A percentile compares a stretch with the other conserved stretches of the same genome.
Evolutionary conservation across 2,888 invertebrate genomes (phyloP).

Genomic region (Epinotia bilunana): DNA sequence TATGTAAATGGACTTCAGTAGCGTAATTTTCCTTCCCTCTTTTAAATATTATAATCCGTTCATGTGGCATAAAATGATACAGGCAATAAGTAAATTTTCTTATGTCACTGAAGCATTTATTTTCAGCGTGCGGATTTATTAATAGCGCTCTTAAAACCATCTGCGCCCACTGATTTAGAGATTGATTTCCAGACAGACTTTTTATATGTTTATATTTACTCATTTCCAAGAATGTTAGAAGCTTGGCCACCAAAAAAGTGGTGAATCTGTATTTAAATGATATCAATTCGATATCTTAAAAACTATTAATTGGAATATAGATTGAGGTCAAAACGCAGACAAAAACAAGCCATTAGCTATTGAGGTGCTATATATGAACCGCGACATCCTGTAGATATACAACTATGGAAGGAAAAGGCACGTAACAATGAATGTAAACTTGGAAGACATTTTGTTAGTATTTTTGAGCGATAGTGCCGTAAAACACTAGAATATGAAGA

Average conservation of each 20-base stretch:
- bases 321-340: too few species aligned
- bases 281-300: not conserved
- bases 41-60: not conserved
- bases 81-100: constrained; percentile 3
- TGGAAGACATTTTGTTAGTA: too few species aligned
- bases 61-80: not conserved
- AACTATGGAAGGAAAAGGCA: too few species aligned
- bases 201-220: constrained; percentile 18
- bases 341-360: too few species aligned
- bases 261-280: not conserved
- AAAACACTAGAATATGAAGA: too few species aligned
- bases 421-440: too few species aligned
- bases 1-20: too few species aligned
- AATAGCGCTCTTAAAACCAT: constrained; percentile 15
- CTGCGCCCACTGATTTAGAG: constrained; percentile 12
- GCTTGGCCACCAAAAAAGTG: not conserved
- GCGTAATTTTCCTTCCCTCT: too few species aligned
- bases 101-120: constrained; percentile 12
- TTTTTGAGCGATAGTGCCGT: too few species aligned
- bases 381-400: too few species aligned
- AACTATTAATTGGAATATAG: too few species aligned
- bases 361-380: too few species aligned
- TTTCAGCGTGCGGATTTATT: constrained; percentile 24
- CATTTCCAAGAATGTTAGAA: not conserved
- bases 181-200: constrained; percentile 30